phyloP scores from a whole-genome alignment of 2,113 vertebrate genomes.

The Todiramphus saurophagus region DNA sequence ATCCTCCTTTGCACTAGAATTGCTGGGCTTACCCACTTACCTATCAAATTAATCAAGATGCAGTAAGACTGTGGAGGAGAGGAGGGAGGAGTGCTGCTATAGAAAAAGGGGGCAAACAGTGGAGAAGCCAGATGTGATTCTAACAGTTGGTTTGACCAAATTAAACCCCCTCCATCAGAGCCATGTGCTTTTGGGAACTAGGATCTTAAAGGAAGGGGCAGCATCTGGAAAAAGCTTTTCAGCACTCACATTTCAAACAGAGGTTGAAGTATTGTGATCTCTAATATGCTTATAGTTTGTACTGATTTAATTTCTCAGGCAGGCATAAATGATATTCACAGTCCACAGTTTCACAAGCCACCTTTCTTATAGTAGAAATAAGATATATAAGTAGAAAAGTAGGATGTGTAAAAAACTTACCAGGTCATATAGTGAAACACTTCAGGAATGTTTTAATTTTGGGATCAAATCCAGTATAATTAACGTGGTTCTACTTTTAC shows the following conservation, averaged over 20 bases:
- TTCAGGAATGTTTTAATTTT: neutral
- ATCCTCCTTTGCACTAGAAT: neutral
- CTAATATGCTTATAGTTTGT: neutral
- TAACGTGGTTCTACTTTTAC: neutral
- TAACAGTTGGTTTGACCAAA: neutral
- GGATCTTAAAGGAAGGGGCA: neutral
- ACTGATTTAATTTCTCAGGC: neutral
- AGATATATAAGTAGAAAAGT: neutral
- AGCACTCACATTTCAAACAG: neutral
- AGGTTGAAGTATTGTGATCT: neutral
- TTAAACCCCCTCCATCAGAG: neutral
- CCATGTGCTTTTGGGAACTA: neutral
- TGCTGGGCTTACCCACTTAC: neutral
- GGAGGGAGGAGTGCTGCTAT: neutral
- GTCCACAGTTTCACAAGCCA: neutral
- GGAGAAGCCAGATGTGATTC: neutral
- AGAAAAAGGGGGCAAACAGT: neutral
- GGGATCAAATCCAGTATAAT: neutral
- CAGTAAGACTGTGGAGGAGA: rapidly evolving
- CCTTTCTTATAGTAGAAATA: neutral
- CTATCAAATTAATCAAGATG: neutral
- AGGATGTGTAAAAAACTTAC: neutral
- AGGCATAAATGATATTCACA: neutral
- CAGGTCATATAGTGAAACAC: neutral
- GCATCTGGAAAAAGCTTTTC: neutral